Evolutionary conservation across 1,140 invertebrate genomes (phyloP).

Genomic region (Solen grandis): DNA sequence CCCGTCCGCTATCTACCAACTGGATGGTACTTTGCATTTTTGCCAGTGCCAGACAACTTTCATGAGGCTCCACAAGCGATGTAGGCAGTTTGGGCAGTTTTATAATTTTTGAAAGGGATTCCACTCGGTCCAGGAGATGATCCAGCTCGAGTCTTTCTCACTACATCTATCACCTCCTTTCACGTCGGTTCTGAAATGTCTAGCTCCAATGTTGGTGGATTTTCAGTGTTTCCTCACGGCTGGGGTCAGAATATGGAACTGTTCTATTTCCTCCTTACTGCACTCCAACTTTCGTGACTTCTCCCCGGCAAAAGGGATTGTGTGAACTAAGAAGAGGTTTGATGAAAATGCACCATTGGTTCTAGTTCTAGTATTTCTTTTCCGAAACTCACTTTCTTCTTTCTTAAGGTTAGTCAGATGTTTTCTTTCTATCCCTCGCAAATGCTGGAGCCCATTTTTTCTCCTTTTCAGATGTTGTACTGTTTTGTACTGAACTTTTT

Average conservation of each 20-base stretch:
- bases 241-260: neutral
- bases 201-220: neutral
- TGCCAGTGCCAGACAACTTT: slow-evolving; percentile 11
- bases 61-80: neutral
- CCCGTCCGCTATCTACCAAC: neutral
- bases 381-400: slow-evolving; percentile 10
- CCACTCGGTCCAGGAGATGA: slow-evolving; percentile 14
- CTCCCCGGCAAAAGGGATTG: neutral
- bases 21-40: neutral
- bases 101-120: slow-evolving; percentile 7
- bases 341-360: neutral
- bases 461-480: no score
- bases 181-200: neutral
- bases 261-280: neutral
- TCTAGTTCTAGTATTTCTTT: neutral
- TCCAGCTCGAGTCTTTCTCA: slow-evolving; percentile 12
- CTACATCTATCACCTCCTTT: slow-evolving; percentile 17
- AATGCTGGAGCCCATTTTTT: no score
- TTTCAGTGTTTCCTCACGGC: neutral
- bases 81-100: neutral
- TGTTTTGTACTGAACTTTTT: no score
- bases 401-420: neutral
- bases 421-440: no score
- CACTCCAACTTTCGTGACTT: no score
- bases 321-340: neutral